phyloP scores from a whole-genome alignment of 2,888 invertebrate species.

The Pachliopta kotzebuea region DNA sequence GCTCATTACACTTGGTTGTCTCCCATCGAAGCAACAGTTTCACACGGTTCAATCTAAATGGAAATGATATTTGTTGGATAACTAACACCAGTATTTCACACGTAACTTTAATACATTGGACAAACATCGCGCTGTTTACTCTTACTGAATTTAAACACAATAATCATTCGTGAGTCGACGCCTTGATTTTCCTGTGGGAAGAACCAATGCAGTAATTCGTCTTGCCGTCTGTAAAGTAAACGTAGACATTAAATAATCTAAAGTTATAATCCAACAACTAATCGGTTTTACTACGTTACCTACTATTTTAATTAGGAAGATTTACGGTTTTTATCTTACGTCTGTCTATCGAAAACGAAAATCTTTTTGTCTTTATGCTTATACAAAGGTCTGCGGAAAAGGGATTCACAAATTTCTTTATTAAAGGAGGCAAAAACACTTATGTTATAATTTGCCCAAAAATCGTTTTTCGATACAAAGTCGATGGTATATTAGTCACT shows the following conservation, averaged over 20 bases:
- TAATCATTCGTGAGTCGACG: conserved; percentile 23
- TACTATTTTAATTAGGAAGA: too few species aligned
- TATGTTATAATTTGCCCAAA: too few species aligned
- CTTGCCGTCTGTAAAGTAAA: background rate
- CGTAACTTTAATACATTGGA: conserved; percentile 14
- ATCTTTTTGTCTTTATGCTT: too few species aligned
- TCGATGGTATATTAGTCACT: too few species aligned
- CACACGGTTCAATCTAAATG: conserved; percentile 21
- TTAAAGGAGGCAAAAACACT: too few species aligned
- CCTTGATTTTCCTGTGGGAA: conserved; percentile 14
- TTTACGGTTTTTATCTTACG: too few species aligned
- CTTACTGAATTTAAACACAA: conserved; percentile 23
- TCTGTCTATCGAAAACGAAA: too few species aligned
- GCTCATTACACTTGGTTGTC: background rate
- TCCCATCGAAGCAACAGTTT: conserved; percentile 2
- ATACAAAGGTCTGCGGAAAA: too few species aligned
- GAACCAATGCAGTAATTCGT: background rate
- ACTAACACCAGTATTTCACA: conserved; percentile 25
- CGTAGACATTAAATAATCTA: background rate
- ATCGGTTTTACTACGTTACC: too few species aligned
- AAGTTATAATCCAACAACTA: too few species aligned
- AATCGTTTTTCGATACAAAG: too few species aligned
- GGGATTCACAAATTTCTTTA: too few species aligned
- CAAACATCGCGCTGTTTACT: conserved; percentile 24
- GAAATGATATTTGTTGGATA: conserved; percentile 17